phyloP scores from a whole-genome alignment of 2,888 invertebrate species.

The Mellilla xanthometata region DNA sequence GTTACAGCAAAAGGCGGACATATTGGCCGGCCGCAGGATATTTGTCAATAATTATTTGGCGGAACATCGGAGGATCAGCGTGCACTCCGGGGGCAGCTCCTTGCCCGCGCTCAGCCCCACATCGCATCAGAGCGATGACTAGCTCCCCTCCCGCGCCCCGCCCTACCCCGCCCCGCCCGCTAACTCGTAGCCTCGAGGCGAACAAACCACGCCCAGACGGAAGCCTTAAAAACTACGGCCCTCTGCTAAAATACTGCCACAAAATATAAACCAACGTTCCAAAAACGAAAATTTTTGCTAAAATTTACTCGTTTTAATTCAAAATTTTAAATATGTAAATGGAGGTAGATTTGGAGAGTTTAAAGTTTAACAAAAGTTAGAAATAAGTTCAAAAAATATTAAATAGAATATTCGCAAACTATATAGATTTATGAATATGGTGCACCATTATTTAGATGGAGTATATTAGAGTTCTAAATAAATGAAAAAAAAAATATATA shows the following conservation, averaged over 20 bases:
- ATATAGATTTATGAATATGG: conserved; percentile 71
- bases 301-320: conserved; percentile 24
- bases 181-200: too few species aligned
- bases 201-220: conserved; percentile 21
- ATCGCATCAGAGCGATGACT: conserved; percentile 80
- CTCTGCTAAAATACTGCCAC: conserved; percentile 4
- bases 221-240: conserved; percentile 16
- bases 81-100: conserved; percentile 79
- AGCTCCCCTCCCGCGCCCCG: conserved; percentile 33
- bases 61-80: conserved; percentile 82
- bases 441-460: conserved; percentile 72
- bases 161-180: too few species aligned
- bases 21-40: conserved; percentile 82
- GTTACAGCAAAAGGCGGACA: conserved; percentile 83
- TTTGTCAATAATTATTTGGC: conserved; percentile 84
- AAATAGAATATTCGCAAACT: conserved; percentile 50
- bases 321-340: conserved; percentile 53
- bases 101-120: conserved; percentile 78
- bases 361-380: conserved; percentile 52
- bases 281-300: conserved; percentile 26
- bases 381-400: conserved; percentile 38
- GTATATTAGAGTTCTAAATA: conserved; percentile 50
- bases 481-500: conserved; percentile 20
- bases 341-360: conserved; percentile 53
- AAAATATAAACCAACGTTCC: conserved; percentile 27